A percentile compares a stretch with the other conserved stretches of the same genome.
Conservation (phyloP, 2,113 vertebrate genomes). For the Pampusana beccarii region DNA sequence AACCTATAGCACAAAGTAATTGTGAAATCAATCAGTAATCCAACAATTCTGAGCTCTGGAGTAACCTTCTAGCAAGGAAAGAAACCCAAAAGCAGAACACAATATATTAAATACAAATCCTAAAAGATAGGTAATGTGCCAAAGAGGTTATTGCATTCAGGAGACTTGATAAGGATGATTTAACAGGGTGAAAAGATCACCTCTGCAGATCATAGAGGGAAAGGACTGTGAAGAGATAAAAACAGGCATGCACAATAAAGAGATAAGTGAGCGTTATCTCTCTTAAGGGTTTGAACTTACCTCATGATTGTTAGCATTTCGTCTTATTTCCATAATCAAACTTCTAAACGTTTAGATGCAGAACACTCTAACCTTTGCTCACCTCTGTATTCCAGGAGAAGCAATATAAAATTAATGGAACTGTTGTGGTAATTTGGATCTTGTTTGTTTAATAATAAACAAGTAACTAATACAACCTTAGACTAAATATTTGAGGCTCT, state of each 20-base stretch:
- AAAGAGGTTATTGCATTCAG: constrained; percentile 53
- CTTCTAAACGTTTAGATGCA: neutral
- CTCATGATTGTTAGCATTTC: constrained; percentile 11
- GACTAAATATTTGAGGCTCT: neutral
- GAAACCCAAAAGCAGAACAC: neutral
- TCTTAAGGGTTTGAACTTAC: neutral
- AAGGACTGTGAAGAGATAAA: constrained; percentile 9
- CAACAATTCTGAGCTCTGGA: neutral
- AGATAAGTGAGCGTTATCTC: constrained; percentile 25
- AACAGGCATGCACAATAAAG: neutral
- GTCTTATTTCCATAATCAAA: neutral
- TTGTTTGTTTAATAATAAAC: neutral
- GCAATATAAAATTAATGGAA: neutral
- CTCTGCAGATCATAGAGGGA: constrained; percentile 18
- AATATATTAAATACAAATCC: constrained; percentile 55
- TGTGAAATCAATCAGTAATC: constrained; percentile 46
- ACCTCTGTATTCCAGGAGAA: neutral
- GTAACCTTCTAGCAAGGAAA: neutral
- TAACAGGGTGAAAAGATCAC: constrained; percentile 58
- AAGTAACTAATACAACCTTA: neutral
- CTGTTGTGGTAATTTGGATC: neutral
- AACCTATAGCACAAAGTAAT: neutral
- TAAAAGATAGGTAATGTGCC: constrained; percentile 46
- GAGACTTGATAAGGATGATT: constrained; percentile 47
- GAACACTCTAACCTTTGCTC: neutral